Base-by-base conservation (phyloP, 2,888 invertebrate genomes). In the Sussaba pulchella region DNA sequence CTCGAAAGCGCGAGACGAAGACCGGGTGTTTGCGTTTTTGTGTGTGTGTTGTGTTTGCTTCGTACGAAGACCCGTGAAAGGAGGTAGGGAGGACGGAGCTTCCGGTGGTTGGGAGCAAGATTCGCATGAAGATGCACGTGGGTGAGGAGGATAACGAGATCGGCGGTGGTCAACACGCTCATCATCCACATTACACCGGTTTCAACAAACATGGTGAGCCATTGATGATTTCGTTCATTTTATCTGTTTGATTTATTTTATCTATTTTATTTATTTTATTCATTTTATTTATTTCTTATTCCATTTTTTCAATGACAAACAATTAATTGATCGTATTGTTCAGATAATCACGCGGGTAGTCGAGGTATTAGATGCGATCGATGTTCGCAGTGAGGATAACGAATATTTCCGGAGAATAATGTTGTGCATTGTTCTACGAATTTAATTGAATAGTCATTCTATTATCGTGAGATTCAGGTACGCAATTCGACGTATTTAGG, bases 121-220 rank as follows among this genome's bases (percentile, higher is more conserved):
- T 70, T 83, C 85, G 83, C 82, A 85, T 84, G 86, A 87, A 85
- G 83, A 87, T 87, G 87, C 87, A 87, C 83, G 85, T 87, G 83
- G 85, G 85, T 71, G 87, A 87, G 81, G 87, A 87, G 82, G 87
- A 87, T 78, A 87, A 85, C 83, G 87, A 87, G 78, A 85, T 86
- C 80, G 83, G 82, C 66, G 84, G 84, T 67, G 83, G 80, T 57
- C 86, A 85, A 71, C 88, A 87, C 77, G 75, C 85, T 71, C 88
- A 88, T 73, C 87, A 87, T 82, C 78, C 83, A 14, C 86, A 87
- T 77, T 87, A 87, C 82, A 75, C 86, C 45, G 82, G 82, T 71
- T 87, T 87, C 83, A 84, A 82, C 78, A 87, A 88, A 59, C 88
- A 88, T 83, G 88, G 88, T 87, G 82, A 84, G 84, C 54, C 19